Percentiles rank a stretch among this genome's conserved stretches.
phyloP scores from a whole-genome alignment of 2,797 vertebrate genomes.

The Cossypha niveicapilla region DNA sequence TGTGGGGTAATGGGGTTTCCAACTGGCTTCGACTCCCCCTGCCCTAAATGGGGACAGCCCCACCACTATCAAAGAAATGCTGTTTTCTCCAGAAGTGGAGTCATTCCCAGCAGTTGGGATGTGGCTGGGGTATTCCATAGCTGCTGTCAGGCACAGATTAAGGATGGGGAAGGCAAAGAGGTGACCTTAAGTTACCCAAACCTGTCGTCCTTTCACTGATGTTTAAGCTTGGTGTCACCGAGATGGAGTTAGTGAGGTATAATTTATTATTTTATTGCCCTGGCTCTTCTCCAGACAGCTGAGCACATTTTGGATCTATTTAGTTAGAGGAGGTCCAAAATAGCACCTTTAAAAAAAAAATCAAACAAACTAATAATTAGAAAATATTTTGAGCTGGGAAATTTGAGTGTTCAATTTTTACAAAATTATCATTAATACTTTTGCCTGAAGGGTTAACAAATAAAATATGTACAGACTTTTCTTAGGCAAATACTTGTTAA shows the following conservation, averaged over 20 bases:
- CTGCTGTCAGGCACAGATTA: background rate
- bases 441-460: background rate
- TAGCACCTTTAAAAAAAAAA: background rate
- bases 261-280: background rate
- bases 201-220: accelerated
- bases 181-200: background rate
- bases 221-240: background rate
- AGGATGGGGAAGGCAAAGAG: background rate
- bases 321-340: background rate
- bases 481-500: background rate
- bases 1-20: background rate
- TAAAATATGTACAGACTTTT: background rate
- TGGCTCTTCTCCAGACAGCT: background rate
- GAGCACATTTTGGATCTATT: background rate
- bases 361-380: background rate
- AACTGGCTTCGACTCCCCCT: background rate
- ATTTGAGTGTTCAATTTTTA: background rate
- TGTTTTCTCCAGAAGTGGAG: background rate
- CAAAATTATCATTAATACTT: background rate
- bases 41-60: background rate
- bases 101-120: background rate
- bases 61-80: background rate
- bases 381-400: background rate
- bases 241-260: background rate
- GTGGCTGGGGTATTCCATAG: background rate